Evolutionary conservation across 2,797 vertebrate genomes (phyloP).

Genomic region (Benthosema pterotum): DNA sequence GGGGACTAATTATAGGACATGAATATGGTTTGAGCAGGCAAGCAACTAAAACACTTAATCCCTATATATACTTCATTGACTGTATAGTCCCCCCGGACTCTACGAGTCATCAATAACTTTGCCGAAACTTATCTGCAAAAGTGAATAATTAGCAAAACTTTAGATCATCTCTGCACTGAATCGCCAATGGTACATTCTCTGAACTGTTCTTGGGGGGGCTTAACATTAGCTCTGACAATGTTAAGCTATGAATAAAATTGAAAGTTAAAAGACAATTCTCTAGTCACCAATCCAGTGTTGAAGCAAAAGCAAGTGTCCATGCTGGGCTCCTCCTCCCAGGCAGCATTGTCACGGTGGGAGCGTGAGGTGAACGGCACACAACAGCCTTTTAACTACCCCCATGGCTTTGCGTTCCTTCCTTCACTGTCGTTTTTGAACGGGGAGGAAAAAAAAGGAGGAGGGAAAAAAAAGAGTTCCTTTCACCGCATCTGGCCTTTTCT

Average conservation of each 20-base stretch:
- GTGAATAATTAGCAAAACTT: constrained; percentile 55
- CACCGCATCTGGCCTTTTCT: constrained; percentile 90
- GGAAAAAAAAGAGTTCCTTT: constrained; percentile 73
- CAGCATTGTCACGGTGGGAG: constrained; percentile 60
- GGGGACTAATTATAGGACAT: constrained; percentile 72
- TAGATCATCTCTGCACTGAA: constrained; percentile 56
- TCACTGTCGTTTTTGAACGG: constrained; percentile 56
- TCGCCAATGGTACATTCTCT: constrained; percentile 26
- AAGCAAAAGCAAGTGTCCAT: constrained; percentile 64
- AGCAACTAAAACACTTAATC: constrained; percentile 57
- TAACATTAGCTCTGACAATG: constrained; percentile 39
- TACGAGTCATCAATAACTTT: neutral
- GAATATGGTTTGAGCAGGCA: constrained; percentile 66
- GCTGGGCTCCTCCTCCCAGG: constrained; percentile 57
- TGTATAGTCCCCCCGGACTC: too few relatives aligned
- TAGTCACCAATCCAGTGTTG: constrained; percentile 53
- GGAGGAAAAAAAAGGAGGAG: too few relatives aligned
- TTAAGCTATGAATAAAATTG: constrained; percentile 37
- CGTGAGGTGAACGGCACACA: constrained; percentile 62
- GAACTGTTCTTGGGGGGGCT: constrained; percentile 45
- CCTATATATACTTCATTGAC: neutral
- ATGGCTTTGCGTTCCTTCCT: constrained; percentile 56
- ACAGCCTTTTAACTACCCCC: constrained; percentile 66
- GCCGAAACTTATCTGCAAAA: neutral
- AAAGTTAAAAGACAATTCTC: constrained; percentile 45